Evolutionary conservation across 64 coral and sea anemone genomes (phyloP).

Genomic region (Stylophora pistillata): DNA sequence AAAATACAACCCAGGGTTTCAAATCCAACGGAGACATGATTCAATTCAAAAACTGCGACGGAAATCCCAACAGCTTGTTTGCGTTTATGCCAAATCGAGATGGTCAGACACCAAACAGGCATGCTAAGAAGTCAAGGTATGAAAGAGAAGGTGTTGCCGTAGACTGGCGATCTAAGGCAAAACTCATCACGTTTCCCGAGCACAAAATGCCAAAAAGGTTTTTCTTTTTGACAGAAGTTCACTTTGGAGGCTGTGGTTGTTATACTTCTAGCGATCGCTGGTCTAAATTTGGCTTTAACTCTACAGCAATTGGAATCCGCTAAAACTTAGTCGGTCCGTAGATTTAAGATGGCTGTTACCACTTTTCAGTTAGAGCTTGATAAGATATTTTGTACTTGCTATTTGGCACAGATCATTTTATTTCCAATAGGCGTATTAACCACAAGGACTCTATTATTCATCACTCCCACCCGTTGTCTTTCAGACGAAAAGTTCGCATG

Average conservation of each 20-base stretch:
- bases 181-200: neutral
- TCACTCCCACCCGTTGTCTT: too few relatives aligned
- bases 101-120: too few relatives aligned
- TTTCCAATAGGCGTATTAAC: too few relatives aligned
- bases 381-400: too few relatives aligned
- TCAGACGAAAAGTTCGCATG: too few relatives aligned
- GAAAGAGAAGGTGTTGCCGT: slow-evolving; percentile 42
- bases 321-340: neutral
- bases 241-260: slow-evolving; percentile 64
- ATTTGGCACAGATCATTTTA: too few relatives aligned
- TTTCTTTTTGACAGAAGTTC: slow-evolving; percentile 68
- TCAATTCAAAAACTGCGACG: slow-evolving; percentile 46
- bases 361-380: too few relatives aligned
- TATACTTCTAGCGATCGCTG: slow-evolving; percentile 69
- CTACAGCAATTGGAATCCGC: slow-evolving; percentile 68
- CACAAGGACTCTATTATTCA: too few relatives aligned
- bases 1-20: slow-evolving; percentile 11
- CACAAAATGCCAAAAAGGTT: slow-evolving; percentile 25
- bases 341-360: too few relatives aligned
- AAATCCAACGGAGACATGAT: slow-evolving; percentile 30
- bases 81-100: slow-evolving; percentile 44
- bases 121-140: neutral
- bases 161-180: slow-evolving; percentile 45
- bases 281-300: neutral
- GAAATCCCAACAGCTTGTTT: slow-evolving; percentile 60